Conservation (phyloP, 2,797 vertebrate species). For the Coracias cyanogaster region DNA sequence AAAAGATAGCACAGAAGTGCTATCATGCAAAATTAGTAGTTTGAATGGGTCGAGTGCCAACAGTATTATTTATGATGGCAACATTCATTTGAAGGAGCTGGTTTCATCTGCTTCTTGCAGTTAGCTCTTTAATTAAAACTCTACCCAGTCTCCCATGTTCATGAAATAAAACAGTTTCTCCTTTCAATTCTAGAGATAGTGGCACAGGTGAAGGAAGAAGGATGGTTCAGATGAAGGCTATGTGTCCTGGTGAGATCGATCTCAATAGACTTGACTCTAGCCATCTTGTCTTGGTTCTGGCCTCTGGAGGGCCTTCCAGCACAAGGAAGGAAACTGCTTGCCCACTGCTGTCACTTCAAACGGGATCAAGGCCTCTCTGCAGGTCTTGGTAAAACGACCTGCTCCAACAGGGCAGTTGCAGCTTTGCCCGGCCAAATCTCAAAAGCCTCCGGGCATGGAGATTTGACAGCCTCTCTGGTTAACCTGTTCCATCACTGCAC, state of each 20-base stretch:
- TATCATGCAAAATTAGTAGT: not conserved
- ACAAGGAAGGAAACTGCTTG: not conserved
- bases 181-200: not conserved
- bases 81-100: not conserved
- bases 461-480: not conserved
- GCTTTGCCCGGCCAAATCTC: not conserved
- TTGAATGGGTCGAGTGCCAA: not conserved
- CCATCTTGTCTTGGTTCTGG: accelerated
- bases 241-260: not conserved
- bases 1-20: not conserved
- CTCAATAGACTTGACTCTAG: not conserved
- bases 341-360: not conserved
- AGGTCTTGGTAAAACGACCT: accelerated
- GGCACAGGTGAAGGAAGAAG: not conserved
- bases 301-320: not conserved
- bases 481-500: not conserved
- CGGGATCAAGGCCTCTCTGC: not conserved
- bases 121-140: not conserved
- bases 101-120: not conserved
- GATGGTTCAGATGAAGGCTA: not conserved
- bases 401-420: not conserved
- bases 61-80: not conserved
- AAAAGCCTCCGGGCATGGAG: not conserved
- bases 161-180: not conserved
- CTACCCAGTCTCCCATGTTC: not conserved